These are phyloP conservation scores for Acleris holmiana DNA, from an alignment of 2,888 invertebrate genomes.

Conservation along the genomic window DNA sequence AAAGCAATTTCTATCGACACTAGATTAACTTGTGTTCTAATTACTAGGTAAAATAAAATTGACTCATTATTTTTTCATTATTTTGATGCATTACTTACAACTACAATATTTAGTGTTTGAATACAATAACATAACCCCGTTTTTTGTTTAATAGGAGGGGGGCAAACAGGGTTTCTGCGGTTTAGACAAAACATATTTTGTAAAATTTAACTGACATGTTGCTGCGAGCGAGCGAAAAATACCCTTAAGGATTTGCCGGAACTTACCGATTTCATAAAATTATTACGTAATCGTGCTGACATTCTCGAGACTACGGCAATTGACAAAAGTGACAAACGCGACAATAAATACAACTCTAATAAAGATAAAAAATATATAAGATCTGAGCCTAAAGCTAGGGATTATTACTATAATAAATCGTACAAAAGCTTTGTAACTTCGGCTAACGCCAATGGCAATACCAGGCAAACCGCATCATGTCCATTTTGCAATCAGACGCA, in stretches of 20 bases:
- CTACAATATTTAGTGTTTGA: too few species aligned
- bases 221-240: too few species aligned
- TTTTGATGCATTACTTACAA: too few species aligned
- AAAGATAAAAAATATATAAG: background rate
- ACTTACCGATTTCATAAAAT: slow-evolving; percentile 20
- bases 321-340: slow-evolving; percentile 9
- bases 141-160: too few species aligned
- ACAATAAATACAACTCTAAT: background rate
- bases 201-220: too few species aligned
- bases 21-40: too few species aligned
- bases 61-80: too few species aligned
- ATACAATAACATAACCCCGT: too few species aligned
- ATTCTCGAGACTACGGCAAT: slow-evolving; percentile 30
- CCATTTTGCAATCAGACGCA: slow-evolving; percentile 17
- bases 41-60: too few species aligned
- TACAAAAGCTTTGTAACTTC: slow-evolving; percentile 9
- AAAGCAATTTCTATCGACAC: too few species aligned
- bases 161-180: too few species aligned
- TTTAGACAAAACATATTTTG: too few species aligned
- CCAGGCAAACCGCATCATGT: slow-evolving; percentile 2
- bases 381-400: slow-evolving; percentile 1
- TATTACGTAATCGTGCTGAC: slow-evolving; percentile 33
- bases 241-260: background rate
- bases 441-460: background rate
- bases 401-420: background rate